phyloP scores from a whole-genome alignment of 2,113 vertebrate species.

The Malurus elegans region DNA sequence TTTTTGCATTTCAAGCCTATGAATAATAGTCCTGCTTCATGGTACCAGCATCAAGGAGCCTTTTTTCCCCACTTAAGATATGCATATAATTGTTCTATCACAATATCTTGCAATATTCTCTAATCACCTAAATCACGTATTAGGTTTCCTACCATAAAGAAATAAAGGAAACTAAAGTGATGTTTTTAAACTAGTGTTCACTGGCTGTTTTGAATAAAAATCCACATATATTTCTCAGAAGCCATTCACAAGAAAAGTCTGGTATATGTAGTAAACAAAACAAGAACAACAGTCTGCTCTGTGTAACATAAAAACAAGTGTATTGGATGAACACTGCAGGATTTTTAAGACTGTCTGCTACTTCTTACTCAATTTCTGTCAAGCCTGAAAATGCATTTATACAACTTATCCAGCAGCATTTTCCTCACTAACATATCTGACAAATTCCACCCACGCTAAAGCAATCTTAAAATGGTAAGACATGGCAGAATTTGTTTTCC shows the following conservation, averaged over 20 bases:
- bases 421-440: neutral
- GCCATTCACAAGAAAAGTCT: neutral
- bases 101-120: neutral
- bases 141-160: neutral
- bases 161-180: neutral
- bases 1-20: neutral
- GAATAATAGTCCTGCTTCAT: neutral
- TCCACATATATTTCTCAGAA: neutral
- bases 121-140: too few relatives aligned
- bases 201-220: neutral
- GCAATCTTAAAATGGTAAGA: neutral
- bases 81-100: neutral
- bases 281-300: neutral
- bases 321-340: neutral
- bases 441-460: neutral
- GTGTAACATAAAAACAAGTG: neutral
- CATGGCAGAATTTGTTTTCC: neutral
- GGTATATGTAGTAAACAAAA: neutral
- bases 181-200: neutral
- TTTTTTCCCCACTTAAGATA: neutral
- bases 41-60: neutral
- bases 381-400: neutral
- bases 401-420: neutral
- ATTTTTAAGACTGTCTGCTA: neutral
- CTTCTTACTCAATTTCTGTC: neutral